phyloP scores from a whole-genome alignment of 30 jellyfish, hydroid and myxozoan genomes.

The Phacellophora camtschatica region DNA sequence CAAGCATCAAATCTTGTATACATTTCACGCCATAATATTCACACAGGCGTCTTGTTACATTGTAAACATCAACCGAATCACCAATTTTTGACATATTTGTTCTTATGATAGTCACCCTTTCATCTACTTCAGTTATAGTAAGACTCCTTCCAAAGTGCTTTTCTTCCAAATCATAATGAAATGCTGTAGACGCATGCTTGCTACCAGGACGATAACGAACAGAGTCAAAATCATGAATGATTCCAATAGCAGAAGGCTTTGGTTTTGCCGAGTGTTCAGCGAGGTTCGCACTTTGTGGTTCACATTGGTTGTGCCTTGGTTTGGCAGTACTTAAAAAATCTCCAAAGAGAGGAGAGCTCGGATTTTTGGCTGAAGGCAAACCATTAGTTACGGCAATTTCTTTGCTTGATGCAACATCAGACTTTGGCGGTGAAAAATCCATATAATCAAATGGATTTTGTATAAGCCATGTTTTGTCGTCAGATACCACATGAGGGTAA shows the following conservation, averaged over 20 bases:
- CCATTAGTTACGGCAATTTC: no score
- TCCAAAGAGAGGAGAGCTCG: no score
- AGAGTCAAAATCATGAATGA: background rate
- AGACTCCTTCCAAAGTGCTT: background rate
- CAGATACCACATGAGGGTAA: no score
- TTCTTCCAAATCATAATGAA: background rate
- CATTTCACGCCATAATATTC: slow-evolving; percentile 12
- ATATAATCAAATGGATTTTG: no score
- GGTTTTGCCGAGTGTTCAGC: background rate
- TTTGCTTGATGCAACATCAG: no score
- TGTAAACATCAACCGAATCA: background rate
- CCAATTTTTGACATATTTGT: slow-evolving; percentile 5
- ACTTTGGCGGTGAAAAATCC: no score
- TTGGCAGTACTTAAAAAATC: no score
- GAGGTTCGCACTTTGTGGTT: no score
- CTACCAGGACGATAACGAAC: no score
- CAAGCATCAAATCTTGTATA: slow-evolving; percentile 9
- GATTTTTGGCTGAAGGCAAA: no score
- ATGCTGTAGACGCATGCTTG: background rate
- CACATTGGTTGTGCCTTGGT: no score
- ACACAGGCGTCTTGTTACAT: slow-evolving; percentile 1
- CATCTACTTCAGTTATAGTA: slow-evolving; percentile 8
- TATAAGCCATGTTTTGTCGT: no score
- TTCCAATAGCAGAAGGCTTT: background rate
- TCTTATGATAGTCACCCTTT: slow-evolving; percentile 18